A percentile compares a stretch with the other conserved stretches of the same genome.
Conservation (phyloP, 2,888 invertebrate genomes). For the Metacarcinus magister region DNA sequence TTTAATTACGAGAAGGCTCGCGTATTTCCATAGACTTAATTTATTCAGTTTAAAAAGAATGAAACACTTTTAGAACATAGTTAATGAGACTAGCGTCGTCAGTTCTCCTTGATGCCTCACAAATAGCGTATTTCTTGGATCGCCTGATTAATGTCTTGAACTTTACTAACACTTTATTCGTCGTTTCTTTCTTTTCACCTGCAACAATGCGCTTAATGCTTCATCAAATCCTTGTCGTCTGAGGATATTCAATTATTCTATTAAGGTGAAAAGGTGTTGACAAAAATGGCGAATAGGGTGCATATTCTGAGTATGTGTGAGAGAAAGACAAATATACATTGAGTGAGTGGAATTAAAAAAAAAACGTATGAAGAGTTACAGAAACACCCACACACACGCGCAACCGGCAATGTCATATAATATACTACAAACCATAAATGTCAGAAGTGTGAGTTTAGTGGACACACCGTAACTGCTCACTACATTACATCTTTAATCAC, state of each 20-base stretch:
- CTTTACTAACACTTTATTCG: neutral
- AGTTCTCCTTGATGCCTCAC: neutral
- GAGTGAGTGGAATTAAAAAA: neutral
- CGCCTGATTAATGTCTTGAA: neutral
- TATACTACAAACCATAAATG: neutral
- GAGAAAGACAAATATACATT: neutral
- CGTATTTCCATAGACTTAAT: neutral
- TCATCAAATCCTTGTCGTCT: neutral
- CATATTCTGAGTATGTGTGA: too few relatives aligned
- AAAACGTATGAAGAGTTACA: neutral
- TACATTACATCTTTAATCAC: neutral
- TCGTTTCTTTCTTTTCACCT: neutral
- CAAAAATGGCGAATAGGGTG: too few relatives aligned
- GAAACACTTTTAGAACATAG: conserved; percentile 12
- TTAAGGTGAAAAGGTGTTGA: neutral
- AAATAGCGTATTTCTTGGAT: neutral
- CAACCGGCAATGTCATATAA: neutral
- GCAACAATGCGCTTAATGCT: neutral
- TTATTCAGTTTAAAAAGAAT: neutral
- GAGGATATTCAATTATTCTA: neutral
- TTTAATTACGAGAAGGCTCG: neutral
- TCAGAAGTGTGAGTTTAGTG: neutral
- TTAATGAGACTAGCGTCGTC: neutral
- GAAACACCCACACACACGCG: neutral
- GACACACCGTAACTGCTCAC: neutral